Evolutionary conservation across 2,113 vertebrate genomes (phyloP), one percentile per base, ranked within the genome.

Genomic region (Odontesthes bonariensis): DNA sequence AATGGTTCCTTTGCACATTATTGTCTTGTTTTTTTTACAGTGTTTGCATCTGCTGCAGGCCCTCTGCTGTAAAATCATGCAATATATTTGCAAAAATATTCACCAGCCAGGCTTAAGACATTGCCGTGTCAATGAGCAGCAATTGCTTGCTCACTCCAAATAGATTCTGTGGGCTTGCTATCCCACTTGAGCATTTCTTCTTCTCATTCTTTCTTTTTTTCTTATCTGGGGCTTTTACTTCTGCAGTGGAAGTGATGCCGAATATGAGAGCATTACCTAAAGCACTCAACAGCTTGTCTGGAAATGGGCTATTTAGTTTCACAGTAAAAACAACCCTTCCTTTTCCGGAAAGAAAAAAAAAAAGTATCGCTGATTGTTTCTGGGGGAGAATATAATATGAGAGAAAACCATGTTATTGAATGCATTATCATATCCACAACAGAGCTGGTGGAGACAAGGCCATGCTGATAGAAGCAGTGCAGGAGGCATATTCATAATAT

Each of bases 21-120:
- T 70, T 88, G 74, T 85, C 53, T 80, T 82, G 60, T 61, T 77
- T 85, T 38, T 38, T 87, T 79, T 59, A 56, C 67, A 54, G 40
- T 79, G 68, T 82, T 85, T 83, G 73, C 75, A 71, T 87, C 66
- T 84, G 71, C 83, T 70, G 75, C 73, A 80, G 81, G 76, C 84
- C 74, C 72, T 91, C 87, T 91, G 83, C 90, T 93, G 83, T 94
- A 91, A 92, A 94, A 92, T 92, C 87, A 91, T 91, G 86, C 87
- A 92, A 92, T 93, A 92, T 92, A 91, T 92, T 90, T 92, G 89
- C 89, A 92, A 93, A 91, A 92, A 91, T 91, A 92, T 93, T 91
- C 85, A 67, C 73, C 79, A 86, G 70, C 75, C 82, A 77, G 77
- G 87, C 87, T 92, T 86, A 92, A 90, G 88, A 91, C 82, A 85